Base-by-base conservation (phyloP, 2,113 vertebrate species). In the Procapra przewalskii region DNA sequence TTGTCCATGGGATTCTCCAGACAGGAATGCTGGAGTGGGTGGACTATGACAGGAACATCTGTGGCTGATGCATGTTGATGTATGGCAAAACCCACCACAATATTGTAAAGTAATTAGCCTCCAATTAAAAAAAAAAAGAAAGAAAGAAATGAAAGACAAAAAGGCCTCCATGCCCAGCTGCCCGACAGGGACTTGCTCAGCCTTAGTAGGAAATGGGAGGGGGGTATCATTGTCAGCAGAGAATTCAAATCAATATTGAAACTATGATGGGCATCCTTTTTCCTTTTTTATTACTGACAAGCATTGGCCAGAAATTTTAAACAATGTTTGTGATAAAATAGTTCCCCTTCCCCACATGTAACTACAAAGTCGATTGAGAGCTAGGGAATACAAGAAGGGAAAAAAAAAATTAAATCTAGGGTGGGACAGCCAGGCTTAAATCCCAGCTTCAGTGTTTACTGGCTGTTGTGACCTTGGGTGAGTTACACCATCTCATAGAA, bases 171-270 rank as follows among this genome's bases (percentile, higher is more conserved):
- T 77, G 71, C 21, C 36, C 36, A 77, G 23, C 23, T 40, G 23
- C 23, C 71, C 12, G 3, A 27, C 11, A 43, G 36, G 23, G 36
- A 25, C 21, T 77, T 77, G 71, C 71, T 43, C 36, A 43, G 36
- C 36, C 25, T 77, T 25, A 3, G 36, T 40, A 59, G 27, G 67
- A 59, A 54, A 83, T 31, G 19, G 67, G 23, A 75, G 45, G 14
- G 17, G 79, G 43, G 10, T 4, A 3, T 86, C 48, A 27, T 10
- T 36, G 7, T 82, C 71, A 16, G 19, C 43, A 62, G 25, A 60
- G 55, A 87, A 88, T 36, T 55, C n/a, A 96, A 96, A 50, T 82
- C 80, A 81, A 15, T 31, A 43, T 17, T 45, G 57, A 90, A 92
- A 85, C 11, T 36, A 29, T 36, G 33, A 71, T 40, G 40, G 8